Percentiles rank a stretch among this genome's conserved stretches.
Evolutionary conservation across 1,140 invertebrate species (phyloP).

Genomic region (Diachasmimorpha longicaudata): DNA sequence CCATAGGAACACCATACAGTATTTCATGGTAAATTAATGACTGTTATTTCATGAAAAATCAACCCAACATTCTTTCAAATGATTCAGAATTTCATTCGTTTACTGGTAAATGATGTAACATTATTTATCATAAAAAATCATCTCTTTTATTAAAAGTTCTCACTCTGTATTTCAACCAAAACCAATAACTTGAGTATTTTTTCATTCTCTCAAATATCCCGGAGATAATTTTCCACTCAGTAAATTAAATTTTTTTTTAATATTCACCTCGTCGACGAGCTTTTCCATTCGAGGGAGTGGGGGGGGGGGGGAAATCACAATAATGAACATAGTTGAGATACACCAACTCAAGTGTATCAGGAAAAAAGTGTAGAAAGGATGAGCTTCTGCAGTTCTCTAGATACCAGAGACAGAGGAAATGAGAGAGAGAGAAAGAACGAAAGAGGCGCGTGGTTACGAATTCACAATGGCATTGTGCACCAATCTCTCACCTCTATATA

Average conservation of each 20-base stretch:
- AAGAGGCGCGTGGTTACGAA: constrained; percentile 37
- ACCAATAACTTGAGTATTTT: too few relatives aligned
- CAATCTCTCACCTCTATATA: constrained; percentile 21
- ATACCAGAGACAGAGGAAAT: background rate
- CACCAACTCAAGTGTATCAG: background rate
- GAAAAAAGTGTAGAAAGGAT: background rate
- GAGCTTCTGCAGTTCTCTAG: background rate
- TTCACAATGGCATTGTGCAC: constrained; percentile 47
- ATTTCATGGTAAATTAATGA: background rate
- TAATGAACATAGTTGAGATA: constrained; percentile 10
- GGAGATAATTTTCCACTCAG: background rate
- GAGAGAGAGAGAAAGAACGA: constrained; percentile 17
- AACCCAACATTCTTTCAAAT: background rate
- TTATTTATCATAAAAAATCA: background rate
- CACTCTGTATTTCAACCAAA: too few relatives aligned
- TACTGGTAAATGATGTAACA: background rate
- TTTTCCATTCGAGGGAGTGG: too few relatives aligned
- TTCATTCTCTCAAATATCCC: background rate
- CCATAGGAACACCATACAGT: background rate
- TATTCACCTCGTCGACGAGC: too few relatives aligned
- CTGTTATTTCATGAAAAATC: background rate
- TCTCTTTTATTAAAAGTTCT: too few relatives aligned
- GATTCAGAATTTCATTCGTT: background rate
- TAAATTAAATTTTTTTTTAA: background rate
- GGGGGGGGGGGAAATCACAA: too few relatives aligned